These are phyloP conservation scores for Phrynocephalus forsythii DNA, from an alignment of 2,797 vertebrate species.

Conservation along the genomic window DNA sequence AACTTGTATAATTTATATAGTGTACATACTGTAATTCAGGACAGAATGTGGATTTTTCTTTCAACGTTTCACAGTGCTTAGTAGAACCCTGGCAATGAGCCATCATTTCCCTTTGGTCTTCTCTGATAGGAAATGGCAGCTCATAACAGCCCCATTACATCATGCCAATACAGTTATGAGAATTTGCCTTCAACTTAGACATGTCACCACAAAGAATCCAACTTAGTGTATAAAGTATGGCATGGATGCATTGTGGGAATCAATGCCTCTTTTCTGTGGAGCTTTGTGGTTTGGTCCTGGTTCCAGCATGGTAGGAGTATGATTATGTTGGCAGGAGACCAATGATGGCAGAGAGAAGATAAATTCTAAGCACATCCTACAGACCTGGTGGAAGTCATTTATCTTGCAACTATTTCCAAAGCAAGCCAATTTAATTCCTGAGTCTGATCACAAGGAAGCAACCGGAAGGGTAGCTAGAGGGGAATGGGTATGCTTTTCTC, in stretches of 20 bases:
- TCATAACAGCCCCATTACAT: not conserved
- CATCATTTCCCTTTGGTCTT: not conserved
- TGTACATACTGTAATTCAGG: too few relatives aligned
- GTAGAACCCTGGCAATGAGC: too few relatives aligned
- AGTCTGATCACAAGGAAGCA: constrained; percentile 72
- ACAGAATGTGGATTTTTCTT: too few relatives aligned
- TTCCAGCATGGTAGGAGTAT: constrained; percentile 49
- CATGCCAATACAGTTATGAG: not conserved
- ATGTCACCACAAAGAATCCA: not conserved
- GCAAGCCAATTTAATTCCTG: constrained; percentile 70
- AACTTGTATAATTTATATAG: too few relatives aligned
- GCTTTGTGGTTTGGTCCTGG: constrained; percentile 36
- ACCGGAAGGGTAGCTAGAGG: constrained; percentile 72
- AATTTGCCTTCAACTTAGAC: too few relatives aligned
- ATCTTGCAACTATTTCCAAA: constrained; percentile 68
- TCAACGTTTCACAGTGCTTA: too few relatives aligned
- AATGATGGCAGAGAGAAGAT: constrained; percentile 43
- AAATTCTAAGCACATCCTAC: constrained; percentile 21
- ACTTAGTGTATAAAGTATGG: too few relatives aligned
- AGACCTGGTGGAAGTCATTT: constrained; percentile 45
- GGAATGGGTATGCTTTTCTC: constrained; percentile 64
- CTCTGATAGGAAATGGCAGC: not conserved
- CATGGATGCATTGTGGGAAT: not conserved
- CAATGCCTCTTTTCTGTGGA: constrained; percentile 30
- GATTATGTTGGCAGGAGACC: constrained; percentile 55